Evolutionary conservation across 2,113 vertebrate genomes (phyloP).

Genomic region (Aegithalos caudatus): DNA sequence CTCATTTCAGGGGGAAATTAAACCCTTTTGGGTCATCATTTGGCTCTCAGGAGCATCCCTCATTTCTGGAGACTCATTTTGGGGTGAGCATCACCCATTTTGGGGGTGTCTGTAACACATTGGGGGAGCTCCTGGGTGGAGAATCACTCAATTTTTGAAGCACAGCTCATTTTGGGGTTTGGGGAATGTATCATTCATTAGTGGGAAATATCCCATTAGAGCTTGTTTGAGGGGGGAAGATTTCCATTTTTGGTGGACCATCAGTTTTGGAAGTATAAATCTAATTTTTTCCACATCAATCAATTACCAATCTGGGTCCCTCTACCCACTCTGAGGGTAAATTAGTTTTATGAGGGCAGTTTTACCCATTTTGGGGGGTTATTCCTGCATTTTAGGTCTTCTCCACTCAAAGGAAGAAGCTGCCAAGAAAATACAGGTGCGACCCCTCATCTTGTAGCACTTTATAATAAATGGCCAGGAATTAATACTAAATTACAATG

Average conservation of each 20-base stretch:
- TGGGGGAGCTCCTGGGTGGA: not conserved
- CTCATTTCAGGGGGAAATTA: not conserved
- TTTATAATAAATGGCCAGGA: conserved; percentile 69
- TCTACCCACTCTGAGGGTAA: not conserved
- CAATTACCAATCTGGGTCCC: not conserved
- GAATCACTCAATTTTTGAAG: not conserved
- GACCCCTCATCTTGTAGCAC: conserved; percentile 55
- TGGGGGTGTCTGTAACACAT: not conserved
- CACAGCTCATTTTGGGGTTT: not conserved
- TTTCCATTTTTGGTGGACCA: not conserved
- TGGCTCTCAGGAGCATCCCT: no score
- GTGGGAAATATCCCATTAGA: not conserved
- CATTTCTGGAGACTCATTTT: not conserved
- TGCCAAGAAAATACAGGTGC: conserved; percentile 51
- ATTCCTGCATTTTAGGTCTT: not conserved
- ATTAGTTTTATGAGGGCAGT: not conserved
- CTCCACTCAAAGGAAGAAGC: not conserved
- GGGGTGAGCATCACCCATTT: not conserved
- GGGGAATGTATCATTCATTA: not conserved
- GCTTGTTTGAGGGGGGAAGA: not conserved
- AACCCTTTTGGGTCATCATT: not conserved
- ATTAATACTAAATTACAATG: conserved; percentile 68
- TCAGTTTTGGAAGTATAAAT: not conserved
- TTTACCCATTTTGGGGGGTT: not conserved
- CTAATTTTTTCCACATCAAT: not conserved